Base-by-base conservation (phyloP, 2,113 vertebrate species). In the Pelecanoides urinatrix region DNA sequence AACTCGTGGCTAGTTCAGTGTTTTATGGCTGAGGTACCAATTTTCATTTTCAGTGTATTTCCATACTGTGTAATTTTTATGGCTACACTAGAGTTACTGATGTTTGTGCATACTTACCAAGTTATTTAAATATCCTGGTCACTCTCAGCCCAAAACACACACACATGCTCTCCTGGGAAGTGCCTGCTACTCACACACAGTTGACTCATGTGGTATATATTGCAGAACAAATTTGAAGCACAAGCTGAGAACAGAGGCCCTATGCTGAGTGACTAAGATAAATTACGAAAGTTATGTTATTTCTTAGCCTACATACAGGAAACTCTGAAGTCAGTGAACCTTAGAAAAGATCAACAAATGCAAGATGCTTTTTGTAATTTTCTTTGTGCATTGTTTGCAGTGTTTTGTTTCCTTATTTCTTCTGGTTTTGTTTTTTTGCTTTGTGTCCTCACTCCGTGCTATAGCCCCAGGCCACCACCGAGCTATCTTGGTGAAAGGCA, bases 241-340 rank as follows among this genome's bases (percentile, higher is more conserved):
- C 66, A 73, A 83, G 85, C 89, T 88, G 94, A 71, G 82, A 95
- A 75, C 62, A 92, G 94, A 85, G 91, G 73, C 77, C 71, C 68
- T 55, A 7, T 67, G 75, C 91, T 91, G 96, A 95, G 84, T 95
- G 94, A 96, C 75, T 94, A 84, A 97, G 96, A 96, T 95, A 96
- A 95, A 96, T 96, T 72, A 73, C 5, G 3, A 88, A 84, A 91
- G 36, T 70, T 27, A 30, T 91, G 94, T 95, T 96, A 88, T 95
- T 97, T 92, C 65, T 96, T 75, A 92, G 90, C 88, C 90, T 90
- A 22, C 83, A 36, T 50, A 62, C 94, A 96, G 94, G 93, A 96
- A 97, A 97, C 61, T 59, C 90, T 62, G 62, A 88, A 96, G 75
- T 78, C 93, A 81, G 13, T 81, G 91, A 96, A 94, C 93, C 81